Conservation (phyloP, 1,140 invertebrate genomes). For the Apolygus lucorum region DNA sequence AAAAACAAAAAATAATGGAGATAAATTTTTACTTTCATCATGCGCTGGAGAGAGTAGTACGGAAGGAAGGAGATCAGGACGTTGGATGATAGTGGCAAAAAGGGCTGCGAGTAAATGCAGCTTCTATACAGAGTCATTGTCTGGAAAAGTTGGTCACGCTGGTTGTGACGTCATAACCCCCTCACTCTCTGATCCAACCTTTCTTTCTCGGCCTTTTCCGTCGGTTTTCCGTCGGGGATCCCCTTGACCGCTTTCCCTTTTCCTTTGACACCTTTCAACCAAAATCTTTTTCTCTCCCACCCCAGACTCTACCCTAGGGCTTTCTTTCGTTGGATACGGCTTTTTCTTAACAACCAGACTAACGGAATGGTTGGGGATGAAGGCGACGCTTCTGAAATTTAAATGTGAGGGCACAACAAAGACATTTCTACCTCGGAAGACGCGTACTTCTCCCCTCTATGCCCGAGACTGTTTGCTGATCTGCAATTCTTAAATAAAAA, state of each 20-base stretch:
- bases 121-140: conserved; percentile 3
- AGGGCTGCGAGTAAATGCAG: conserved; percentile 4
- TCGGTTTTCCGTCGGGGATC: neutral
- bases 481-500: too few relatives aligned
- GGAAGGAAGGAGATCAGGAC: neutral
- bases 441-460: too few relatives aligned
- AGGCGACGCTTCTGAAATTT: too few relatives aligned
- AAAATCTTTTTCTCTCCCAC: neutral
- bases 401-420: too few relatives aligned
- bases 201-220: neutral
- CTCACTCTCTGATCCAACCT: neutral
- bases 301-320: too few relatives aligned
- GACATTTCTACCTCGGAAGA: too few relatives aligned
- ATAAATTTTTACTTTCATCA: conserved; percentile 13
- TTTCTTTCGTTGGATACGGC: too few relatives aligned
- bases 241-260: neutral
- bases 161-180: neutral
- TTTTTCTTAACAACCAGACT: too few relatives aligned
- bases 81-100: neutral
- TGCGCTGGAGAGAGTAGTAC: neutral
- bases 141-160: neutral
- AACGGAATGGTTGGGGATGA: too few relatives aligned
- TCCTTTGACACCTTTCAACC: neutral
- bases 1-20: neutral
- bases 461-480: too few relatives aligned